Base-by-base conservation (phyloP, 2,113 vertebrate species). In the Pelecanoides urinatrix region DNA sequence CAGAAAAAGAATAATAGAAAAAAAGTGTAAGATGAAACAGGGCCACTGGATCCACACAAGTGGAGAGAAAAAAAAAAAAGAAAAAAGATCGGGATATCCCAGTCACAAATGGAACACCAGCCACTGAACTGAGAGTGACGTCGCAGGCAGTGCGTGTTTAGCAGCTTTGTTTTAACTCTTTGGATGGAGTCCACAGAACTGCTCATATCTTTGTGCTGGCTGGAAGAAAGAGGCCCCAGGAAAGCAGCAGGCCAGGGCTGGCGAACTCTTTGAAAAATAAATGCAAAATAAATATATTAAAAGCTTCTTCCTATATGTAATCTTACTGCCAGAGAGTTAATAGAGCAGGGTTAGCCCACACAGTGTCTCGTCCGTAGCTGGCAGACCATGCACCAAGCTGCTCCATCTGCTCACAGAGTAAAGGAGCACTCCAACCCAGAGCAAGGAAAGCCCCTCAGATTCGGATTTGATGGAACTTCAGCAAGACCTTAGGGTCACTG, bases 91-190 rank as follows among this genome's bases (percentile, higher is more conserved):
- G 2, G 36, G 61, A 23, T 45, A 47, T 66, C 40, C 47, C 67
- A 66, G 40, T 27, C 62, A 50, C 67, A 89, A 55, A 29, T 30
- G 40, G 68, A 72, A 40, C 32, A 40, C 11, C 6, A 5, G 44
- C 23, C 56, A 50, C 55, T 5, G 3, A 18, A 50, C 55, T 5
- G 3, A 18, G 22, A 26, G 29, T 40, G 53, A 42, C 17, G 9
- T 18, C 0, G 0, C 76, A 78, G 49, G 40, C 71, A 86, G 19
- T 2, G 18, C 13, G 16, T 0, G 0, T 58, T 63, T 81, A 47
- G 79, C 88, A 86, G 59, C 49, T 81, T 81, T 66, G 21, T n/a
- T 83, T 58, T 16, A 68, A 45, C 6, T 1, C 22, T 75, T 50
- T 61, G 59, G 40, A 61, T 67, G n/a, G 36, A 81, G 8, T 30